Conservation (phyloP, 2,113 vertebrate species). For the Solenodon paradoxus region DNA sequence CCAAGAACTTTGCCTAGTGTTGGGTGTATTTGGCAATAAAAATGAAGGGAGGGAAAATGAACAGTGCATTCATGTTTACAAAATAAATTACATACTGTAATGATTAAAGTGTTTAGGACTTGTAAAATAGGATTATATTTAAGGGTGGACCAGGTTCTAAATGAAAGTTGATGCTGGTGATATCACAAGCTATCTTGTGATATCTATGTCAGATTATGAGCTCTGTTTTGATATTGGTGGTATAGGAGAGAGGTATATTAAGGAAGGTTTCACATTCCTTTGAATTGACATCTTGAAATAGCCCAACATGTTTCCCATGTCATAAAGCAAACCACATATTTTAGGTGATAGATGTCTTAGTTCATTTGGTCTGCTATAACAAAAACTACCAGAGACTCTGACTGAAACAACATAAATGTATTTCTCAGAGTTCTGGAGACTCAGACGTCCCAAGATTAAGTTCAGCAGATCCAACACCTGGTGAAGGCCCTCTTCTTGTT, state of each 20-base stretch:
- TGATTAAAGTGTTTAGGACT: neutral
- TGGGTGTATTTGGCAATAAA: neutral
- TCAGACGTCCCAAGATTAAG: neutral
- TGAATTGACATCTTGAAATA: slow-evolving; percentile 21
- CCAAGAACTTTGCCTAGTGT: neutral
- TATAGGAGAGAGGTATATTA: neutral
- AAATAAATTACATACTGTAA: neutral
- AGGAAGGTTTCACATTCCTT: neutral
- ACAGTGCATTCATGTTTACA: neutral
- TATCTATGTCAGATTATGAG: neutral
- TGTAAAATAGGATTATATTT: neutral
- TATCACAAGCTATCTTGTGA: neutral
- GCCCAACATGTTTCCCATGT: neutral
- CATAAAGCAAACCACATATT: neutral
- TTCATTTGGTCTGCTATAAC: neutral
- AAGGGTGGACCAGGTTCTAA: neutral
- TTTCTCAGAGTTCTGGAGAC: neutral
- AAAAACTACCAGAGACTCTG: neutral
- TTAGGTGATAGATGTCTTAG: neutral
- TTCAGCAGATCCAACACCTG: neutral
- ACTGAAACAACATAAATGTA: neutral
- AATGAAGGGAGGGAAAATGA: neutral
- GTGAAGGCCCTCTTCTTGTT: neutral
- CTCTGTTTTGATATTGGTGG: neutral
- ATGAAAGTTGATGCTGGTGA: neutral